phyloP scores from a whole-genome alignment of 2,888 invertebrate species.

The Brachypalpus laphriformis region DNA sequence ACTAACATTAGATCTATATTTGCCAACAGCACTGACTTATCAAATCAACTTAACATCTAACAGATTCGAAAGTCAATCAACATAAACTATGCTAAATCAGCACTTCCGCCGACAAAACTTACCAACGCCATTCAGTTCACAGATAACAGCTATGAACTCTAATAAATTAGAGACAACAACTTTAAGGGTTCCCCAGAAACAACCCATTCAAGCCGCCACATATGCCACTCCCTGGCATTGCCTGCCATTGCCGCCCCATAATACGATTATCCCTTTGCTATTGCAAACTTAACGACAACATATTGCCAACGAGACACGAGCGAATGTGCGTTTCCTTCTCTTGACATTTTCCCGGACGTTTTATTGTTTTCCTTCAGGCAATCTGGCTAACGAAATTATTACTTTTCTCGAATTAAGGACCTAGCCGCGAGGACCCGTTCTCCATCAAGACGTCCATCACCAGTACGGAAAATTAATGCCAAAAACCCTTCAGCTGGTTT shows the following conservation, averaged over 20 bases:
- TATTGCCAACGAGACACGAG: constrained; percentile 14
- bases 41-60: neutral
- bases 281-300: constrained; percentile 47
- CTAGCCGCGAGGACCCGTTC: neutral
- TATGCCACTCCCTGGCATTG: constrained; percentile 2
- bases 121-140: neutral
- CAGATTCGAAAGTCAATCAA: constrained; percentile 8
- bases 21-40: neutral
- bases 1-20: too few relatives aligned
- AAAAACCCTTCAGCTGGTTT: constrained; percentile 32
- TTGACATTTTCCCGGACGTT: neutral
- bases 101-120: constrained; percentile 3
- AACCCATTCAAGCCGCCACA: constrained; percentile 7
- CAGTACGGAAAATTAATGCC: constrained; percentile 25
- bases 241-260: neutral
- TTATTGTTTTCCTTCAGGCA: constrained; percentile 57
- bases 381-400: constrained; percentile 57
- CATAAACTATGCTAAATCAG: constrained; percentile 33
- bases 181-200: constrained; percentile 2
- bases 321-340: neutral
- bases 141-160: constrained; percentile 12
- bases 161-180: constrained; percentile 39
- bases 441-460: constrained; percentile 10
- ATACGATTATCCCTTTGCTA: constrained; percentile 36
- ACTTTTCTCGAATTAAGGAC: constrained; percentile 26